phyloP scores from a whole-genome alignment of 2,113 vertebrate genomes.

The Dendropsophus ebraccatus region DNA sequence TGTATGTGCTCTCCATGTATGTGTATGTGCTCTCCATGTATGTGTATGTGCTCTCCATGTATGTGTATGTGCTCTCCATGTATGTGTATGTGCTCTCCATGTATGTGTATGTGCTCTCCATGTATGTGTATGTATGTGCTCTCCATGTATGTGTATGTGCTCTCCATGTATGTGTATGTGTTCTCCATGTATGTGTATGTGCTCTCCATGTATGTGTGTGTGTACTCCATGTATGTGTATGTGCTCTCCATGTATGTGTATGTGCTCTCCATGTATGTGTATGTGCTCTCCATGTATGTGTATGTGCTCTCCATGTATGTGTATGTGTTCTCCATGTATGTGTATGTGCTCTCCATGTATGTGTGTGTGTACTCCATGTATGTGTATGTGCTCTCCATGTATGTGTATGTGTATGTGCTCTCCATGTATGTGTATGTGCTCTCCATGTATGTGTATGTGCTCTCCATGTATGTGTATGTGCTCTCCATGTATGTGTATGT shows the following conservation, averaged over 20 bases:
- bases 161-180: not conserved
- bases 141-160: not conserved
- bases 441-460: not conserved
- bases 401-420: not conserved
- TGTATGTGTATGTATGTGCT: not conserved
- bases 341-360: not conserved
- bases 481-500: not conserved
- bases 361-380: not conserved
- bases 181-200: not conserved
- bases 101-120: not conserved
- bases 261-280: not conserved
- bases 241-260: not conserved
- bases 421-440: not conserved
- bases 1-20: not conserved
- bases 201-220: not conserved
- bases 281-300: not conserved
- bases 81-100: not conserved
- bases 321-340: not conserved
- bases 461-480: not conserved
- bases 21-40: not conserved
- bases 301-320: not conserved
- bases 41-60: not conserved
- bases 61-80: not conserved
- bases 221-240: not conserved
- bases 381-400: not conserved